phyloP scores from a whole-genome alignment of 2,888 invertebrate species.

The Pseudococcus longispinus region DNA sequence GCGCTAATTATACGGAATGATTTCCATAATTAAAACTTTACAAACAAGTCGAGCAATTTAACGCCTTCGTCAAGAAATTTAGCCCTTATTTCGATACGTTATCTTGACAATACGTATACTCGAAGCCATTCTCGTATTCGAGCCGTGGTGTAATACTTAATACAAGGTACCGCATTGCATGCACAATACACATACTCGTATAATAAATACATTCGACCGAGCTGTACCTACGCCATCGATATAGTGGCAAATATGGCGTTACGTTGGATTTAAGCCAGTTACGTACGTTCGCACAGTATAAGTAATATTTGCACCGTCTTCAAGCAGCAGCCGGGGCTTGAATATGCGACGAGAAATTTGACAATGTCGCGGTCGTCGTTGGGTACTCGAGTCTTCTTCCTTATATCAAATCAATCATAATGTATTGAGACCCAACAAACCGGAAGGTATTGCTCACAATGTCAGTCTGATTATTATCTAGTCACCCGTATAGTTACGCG shows the following conservation, averaged over 20 bases:
- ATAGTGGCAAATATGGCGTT: not conserved
- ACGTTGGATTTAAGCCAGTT: constrained; percentile 8
- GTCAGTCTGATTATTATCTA: constrained; percentile 23
- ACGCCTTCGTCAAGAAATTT: constrained; percentile 9
- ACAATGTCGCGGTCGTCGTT: not conserved
- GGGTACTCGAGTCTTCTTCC: not conserved
- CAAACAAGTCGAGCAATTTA: constrained; percentile 28
- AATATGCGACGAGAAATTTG: not conserved
- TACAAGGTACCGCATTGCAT: constrained; percentile 10
- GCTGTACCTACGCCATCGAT: not conserved
- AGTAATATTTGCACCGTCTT: not conserved
- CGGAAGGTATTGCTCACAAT: constrained; percentile 3
- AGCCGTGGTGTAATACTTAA: not conserved
- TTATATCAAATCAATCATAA: not conserved
- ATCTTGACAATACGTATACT: not conserved
- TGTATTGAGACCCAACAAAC: not conserved
- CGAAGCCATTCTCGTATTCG: not conserved
- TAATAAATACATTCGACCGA: not conserved
- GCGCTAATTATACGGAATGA: not conserved
- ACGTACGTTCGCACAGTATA: too few species aligned
- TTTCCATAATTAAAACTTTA: constrained; percentile 34
- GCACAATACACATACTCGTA: not conserved
- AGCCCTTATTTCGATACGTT: not conserved
- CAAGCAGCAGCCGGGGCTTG: not conserved
- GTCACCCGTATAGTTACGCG: not conserved